A percentile compares a stretch with the other conserved stretches of the same genome.
phyloP scores from a whole-genome alignment of 2,888 invertebrate species.

The Theretra japonica region DNA sequence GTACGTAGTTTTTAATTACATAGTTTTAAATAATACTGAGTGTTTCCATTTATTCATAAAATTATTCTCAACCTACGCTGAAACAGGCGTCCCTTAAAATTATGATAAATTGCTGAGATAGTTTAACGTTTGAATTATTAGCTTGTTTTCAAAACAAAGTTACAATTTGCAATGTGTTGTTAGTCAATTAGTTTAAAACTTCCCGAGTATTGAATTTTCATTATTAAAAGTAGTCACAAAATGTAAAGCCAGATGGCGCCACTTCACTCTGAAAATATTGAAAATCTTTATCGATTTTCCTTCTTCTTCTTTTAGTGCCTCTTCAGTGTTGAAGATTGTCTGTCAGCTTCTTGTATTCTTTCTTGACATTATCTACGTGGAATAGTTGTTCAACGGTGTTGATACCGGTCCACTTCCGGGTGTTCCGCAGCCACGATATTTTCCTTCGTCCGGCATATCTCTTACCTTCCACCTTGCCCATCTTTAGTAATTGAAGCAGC shows the following conservation, averaged over 20 bases:
- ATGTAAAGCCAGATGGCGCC: not conserved
- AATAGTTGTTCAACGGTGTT: no score
- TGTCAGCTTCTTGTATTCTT: no score
- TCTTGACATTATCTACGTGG: no score
- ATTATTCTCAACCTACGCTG: conserved; percentile 1
- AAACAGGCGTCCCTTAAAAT: not conserved
- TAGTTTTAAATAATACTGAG: not conserved
- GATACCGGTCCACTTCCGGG: no score
- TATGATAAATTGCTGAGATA: conserved; percentile 16
- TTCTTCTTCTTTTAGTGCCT: no score
- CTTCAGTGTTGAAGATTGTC: no score
- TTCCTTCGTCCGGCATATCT: no score
- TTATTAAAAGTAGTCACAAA: not conserved
- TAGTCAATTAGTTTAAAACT: conserved; percentile 6
- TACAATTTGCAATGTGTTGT: not conserved
- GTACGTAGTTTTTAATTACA: not conserved
- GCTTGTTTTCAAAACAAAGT: conserved; percentile 1
- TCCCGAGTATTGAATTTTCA: not conserved
- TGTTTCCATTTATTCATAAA: not conserved
- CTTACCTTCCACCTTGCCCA: no score
- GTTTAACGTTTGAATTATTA: not conserved
- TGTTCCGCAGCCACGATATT: no score
- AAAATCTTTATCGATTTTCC: no score
- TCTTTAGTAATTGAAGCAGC: no score
- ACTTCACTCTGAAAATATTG: not conserved